These are phyloP conservation scores for Pteromalus puparum DNA, from an alignment of 1,140 invertebrate species.

Conservation along the genomic window DNA sequence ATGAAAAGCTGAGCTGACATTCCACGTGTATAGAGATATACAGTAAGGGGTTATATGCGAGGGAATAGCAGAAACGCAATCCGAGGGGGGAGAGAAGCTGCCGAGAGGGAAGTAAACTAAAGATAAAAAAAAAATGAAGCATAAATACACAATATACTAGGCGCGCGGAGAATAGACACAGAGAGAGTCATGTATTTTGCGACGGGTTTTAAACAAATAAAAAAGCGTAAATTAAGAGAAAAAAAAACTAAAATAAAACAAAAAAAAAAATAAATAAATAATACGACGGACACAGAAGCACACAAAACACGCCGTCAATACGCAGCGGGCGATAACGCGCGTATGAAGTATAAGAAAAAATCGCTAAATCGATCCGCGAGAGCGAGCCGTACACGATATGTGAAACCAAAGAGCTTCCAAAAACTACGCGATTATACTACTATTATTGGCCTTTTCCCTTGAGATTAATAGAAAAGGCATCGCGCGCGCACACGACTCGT, in stretches of 20 bases:
- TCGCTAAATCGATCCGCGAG: conserved; percentile 6
- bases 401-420: conserved; percentile 29
- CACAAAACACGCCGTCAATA: not conserved
- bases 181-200: conserved; percentile 73
- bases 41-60: conserved; percentile 32
- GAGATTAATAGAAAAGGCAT: not conserved
- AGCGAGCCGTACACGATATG: not conserved
- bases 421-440: not conserved
- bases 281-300: not conserved
- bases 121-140: conserved; percentile 55
- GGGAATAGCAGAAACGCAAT: conserved; percentile 46
- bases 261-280: conserved; percentile 29
- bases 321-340: conserved; percentile 36
- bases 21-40: conserved; percentile 40
- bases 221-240: conserved; percentile 31
- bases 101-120: not conserved
- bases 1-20: conserved; percentile 45
- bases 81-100: conserved; percentile 48
- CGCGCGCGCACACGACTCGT: not conserved
- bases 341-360: conserved; percentile 3
- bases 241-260: conserved; percentile 24
- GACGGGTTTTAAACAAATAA: conserved; percentile 66
- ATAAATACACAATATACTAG: conserved; percentile 43
- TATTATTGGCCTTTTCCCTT: not conserved
- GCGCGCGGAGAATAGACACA: conserved; percentile 32